Percentiles rank a stretch among this genome's conserved stretches.
phyloP scores from a whole-genome alignment of 2,113 vertebrate species.

The Catharus minimus region DNA sequence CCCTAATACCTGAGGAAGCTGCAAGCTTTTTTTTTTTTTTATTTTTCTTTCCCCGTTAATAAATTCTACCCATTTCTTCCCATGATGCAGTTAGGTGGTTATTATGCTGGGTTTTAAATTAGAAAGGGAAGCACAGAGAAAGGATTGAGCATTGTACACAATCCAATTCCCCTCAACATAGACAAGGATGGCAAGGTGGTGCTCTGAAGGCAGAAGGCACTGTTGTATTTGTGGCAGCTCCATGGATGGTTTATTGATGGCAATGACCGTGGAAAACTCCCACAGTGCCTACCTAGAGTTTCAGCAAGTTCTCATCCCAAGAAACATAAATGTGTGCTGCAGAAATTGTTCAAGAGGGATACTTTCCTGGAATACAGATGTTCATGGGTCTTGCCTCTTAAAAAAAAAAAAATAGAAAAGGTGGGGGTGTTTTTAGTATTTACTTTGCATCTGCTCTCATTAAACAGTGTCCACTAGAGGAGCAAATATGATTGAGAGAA shows the following conservation, averaged over 20 bases:
- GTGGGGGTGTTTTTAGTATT: neutral
- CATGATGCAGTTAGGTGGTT: neutral
- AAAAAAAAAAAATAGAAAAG: neutral
- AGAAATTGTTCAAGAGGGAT: neutral
- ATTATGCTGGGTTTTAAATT: neutral
- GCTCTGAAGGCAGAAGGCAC: neutral
- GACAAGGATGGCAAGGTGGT: neutral
- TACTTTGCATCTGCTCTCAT: constrained; percentile 9
- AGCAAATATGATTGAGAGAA: neutral
- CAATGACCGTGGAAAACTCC: neutral
- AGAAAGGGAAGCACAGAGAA: neutral
- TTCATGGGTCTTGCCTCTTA: neutral
- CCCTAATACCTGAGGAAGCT: neutral
- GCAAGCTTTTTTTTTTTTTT: neutral
- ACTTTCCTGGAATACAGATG: neutral
- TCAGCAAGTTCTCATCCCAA: neutral
- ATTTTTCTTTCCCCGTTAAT: neutral
- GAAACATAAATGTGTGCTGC: rapidly evolving
- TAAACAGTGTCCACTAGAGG: constrained; percentile 29
- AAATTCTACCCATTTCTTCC: neutral
- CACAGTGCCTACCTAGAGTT: neutral
- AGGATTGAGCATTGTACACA: neutral
- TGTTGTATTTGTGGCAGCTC: neutral
- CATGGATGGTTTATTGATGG: neutral
- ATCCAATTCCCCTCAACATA: neutral